Conservation (phyloP, 2,797 vertebrate genomes). For the Pantherophis alleghaniensis region DNA sequence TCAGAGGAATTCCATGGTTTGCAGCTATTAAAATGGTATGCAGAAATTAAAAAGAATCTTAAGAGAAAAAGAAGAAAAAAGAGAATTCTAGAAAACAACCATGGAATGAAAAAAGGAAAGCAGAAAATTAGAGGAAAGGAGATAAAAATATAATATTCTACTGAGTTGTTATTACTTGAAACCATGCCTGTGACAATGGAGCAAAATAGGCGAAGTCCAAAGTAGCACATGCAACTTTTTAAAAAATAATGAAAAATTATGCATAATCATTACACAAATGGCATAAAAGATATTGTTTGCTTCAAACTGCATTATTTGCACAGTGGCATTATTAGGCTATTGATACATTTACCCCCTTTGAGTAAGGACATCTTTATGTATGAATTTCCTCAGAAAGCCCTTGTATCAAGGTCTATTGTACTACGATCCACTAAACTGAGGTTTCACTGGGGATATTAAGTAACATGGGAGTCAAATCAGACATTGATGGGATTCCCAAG, state of each 20-base stretch:
- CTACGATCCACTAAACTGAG: background rate
- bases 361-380: background rate
- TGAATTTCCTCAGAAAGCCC: background rate
- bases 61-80: background rate
- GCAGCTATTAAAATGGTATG: no score
- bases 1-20: background rate
- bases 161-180: background rate
- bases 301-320: background rate
- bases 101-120: background rate
- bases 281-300: background rate
- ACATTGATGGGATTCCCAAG: background rate
- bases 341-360: background rate
- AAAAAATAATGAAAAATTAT: background rate
- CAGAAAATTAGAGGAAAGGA: background rate
- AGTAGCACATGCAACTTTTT: background rate
- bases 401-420: background rate
- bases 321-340: background rate
- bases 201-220: background rate
- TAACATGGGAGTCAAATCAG: background rate
- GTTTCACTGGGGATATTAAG: background rate
- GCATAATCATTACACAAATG: background rate
- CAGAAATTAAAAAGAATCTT: background rate
- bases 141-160: background rate
- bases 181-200: background rate
- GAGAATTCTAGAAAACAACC: background rate